Evolutionary conservation across 2,797 vertebrate genomes (phyloP), one percentile per base, ranked within the genome.

Genomic region (Lagodon rhomboides): DNA sequence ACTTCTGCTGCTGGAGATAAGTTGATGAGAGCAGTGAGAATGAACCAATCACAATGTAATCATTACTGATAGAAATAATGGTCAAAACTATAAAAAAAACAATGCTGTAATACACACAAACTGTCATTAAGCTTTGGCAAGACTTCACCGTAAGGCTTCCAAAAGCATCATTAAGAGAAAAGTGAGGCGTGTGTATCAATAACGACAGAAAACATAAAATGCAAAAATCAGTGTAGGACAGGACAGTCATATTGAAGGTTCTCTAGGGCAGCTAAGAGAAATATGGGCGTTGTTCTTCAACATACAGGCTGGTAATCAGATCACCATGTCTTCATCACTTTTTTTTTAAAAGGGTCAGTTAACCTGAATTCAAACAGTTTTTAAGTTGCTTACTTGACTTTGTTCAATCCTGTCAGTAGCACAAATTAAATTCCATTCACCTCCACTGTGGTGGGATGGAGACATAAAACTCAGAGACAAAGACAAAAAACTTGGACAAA

Each of bases 161-260:
- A 1, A 60, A 54, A 34, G 50, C 71, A 25, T 61, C 51, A 77
- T 18, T 16, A 51, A 22, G 4, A 15, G 3, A 47, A 20, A 46
- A 59, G 30, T 18, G 7, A 58, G 56, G 51, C 20, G 34, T 27
- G 18, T 38, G 47, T 79, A 66, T 15, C n/a, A 59, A 54, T n/a
- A 3, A 55, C 1, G 61, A 73, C 54, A 20, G 17, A 55, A 3
- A 56, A 38, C n/a, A 63, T 15, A 17, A 55, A 53, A 75, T 22
- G 46, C 4, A 5, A 62, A 56, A 51, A 34, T 41, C 50, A 2
- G n/a, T 50, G 16, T n/a, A 67, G 34, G 11, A 22, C 23, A 49
- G 3, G 30, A n/a, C 27, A 20, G 12, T 3, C 50, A 50, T 38
- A 30, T n/a, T 62, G 63, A 18, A 43, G 23, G 43, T 47, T 11